phyloP scores from a whole-genome alignment of 1,140 invertebrate species.

The Drosophila tsacasi region DNA sequence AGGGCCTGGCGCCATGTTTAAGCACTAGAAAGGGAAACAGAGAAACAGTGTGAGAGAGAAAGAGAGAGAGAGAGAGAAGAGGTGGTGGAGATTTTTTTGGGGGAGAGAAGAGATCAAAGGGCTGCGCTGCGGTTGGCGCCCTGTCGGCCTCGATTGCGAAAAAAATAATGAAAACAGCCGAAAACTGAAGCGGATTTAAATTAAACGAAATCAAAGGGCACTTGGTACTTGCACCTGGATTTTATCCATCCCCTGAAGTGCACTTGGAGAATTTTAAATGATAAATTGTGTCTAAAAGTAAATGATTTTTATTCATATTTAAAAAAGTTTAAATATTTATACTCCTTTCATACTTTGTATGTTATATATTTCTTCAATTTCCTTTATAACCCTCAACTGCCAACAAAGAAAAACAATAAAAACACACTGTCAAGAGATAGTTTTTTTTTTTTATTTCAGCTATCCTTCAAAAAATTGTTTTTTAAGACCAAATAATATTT shows the following conservation, averaged over 20 bases:
- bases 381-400: neutral
- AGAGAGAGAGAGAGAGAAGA: neutral
- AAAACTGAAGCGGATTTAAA: conserved; percentile 24
- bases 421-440: neutral
- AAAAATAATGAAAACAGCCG: conserved; percentile 38
- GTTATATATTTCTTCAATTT: neutral
- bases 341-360: no score
- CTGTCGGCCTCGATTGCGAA: conserved; percentile 69
- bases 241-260: conserved; percentile 33
- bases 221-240: conserved; percentile 4
- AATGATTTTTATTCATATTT: no score
- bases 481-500: neutral
- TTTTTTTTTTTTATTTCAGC: no score
- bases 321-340: no score
- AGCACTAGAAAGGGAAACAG: conserved; percentile 41
- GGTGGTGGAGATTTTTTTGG: neutral
- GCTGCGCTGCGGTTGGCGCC: conserved; percentile 57
- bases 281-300: no score
- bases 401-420: neutral
- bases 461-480: neutral
- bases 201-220: conserved; percentile 40
- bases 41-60: conserved; percentile 1
- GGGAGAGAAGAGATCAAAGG: conserved; percentile 70
- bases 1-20: conserved; percentile 69
- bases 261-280: neutral